Percentiles rank a stretch among this genome's conserved stretches.
Conservation (phyloP, 1,140 invertebrate genomes). For the Dolichoris vasculosae region DNA sequence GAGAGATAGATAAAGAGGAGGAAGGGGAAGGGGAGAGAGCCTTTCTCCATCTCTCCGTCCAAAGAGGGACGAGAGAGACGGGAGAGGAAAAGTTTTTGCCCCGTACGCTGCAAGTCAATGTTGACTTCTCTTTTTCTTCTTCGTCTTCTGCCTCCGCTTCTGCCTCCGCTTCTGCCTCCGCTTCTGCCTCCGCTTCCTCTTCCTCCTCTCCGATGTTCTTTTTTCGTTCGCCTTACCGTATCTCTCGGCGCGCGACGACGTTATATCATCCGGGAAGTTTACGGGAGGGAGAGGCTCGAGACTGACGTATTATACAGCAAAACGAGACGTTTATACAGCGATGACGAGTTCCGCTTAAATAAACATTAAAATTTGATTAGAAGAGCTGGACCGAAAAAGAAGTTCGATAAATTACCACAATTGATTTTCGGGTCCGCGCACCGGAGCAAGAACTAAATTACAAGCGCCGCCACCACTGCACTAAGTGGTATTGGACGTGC, state of each 20-base stretch:
- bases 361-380: slow-evolving; percentile 49
- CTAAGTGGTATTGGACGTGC: slow-evolving; percentile 4
- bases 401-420: slow-evolving; percentile 25
- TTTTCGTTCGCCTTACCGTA: neutral
- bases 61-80: neutral
- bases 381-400: slow-evolving; percentile 4
- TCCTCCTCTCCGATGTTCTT: neutral
- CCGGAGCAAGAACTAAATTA: slow-evolving; percentile 38
- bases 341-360: slow-evolving; percentile 14
- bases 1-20: slow-evolving; percentile 2
- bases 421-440: slow-evolving; percentile 30
- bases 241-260: neutral
- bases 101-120: slow-evolving; percentile 6
- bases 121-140: slow-evolving; percentile 14
- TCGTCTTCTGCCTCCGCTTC: neutral
- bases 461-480: neutral
- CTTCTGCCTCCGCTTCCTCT: neutral
- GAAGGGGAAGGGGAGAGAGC: slow-evolving; percentile 2
- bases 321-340: neutral
- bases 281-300: neutral
- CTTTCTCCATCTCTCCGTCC: too few species aligned
- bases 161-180: neutral
- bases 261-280: slow-evolving; percentile 15
- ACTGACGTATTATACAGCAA: neutral
- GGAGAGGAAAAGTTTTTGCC: slow-evolving; percentile 1